Evolutionary conservation across 2,113 vertebrate genomes (phyloP).

Genomic region (Callocephalon fimbriatum): DNA sequence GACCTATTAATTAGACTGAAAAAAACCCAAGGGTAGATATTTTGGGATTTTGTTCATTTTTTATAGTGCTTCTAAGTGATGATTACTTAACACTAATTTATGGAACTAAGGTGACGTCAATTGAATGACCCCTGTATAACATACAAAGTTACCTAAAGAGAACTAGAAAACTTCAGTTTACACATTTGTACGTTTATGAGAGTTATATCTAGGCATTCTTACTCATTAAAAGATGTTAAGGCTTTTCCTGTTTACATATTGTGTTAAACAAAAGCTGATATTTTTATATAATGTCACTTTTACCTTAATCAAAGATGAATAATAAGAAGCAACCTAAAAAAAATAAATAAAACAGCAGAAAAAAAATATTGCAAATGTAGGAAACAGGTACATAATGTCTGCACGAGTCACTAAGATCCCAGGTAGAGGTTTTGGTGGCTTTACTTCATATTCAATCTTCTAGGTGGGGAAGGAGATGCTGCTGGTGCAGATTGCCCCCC

Average conservation of each 20-base stretch:
- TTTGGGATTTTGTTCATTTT: neutral
- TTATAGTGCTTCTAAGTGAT: neutral
- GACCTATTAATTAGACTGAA: neutral
- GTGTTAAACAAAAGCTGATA: neutral
- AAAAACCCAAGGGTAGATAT: neutral
- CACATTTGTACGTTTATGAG: neutral
- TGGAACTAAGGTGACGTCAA: neutral
- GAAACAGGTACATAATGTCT: neutral
- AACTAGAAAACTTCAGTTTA: neutral
- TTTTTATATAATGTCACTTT: neutral
- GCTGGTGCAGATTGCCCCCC: too few relatives aligned
- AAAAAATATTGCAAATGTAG: neutral
- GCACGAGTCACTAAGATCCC: neutral
- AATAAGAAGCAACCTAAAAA: neutral
- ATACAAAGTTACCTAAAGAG: neutral
- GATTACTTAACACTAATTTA: neutral
- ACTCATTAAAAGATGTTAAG: neutral
- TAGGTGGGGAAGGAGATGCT: fast-evolving
- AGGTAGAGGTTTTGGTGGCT: neutral
- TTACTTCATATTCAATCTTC: neutral
- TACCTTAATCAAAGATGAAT: neutral
- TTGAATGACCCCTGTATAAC: neutral
- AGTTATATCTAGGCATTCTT: neutral
- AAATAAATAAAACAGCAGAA: neutral
- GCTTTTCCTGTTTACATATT: neutral